phyloP scores from a whole-genome alignment of 1,140 invertebrate genomes.

The Orchestia grillus region DNA sequence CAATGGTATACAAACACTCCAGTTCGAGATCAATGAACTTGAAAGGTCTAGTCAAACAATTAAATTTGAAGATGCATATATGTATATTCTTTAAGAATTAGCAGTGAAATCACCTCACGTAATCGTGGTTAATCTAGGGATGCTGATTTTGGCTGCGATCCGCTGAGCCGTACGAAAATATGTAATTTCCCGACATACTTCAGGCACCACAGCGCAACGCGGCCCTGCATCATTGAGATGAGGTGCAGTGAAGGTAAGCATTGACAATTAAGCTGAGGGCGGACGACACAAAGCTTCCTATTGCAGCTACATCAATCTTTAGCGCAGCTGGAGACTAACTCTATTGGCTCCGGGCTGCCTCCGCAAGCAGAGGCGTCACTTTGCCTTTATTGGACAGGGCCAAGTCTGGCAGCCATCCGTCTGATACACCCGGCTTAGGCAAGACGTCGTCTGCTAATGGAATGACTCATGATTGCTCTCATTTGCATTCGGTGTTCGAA shows the following conservation, averaged over 20 bases:
- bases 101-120: background rate
- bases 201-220: background rate
- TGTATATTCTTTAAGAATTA: background rate
- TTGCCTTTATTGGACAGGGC: background rate
- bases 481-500: background rate
- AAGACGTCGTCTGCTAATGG: background rate
- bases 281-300: background rate
- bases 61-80: background rate
- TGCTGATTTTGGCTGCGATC: background rate
- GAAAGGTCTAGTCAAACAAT: background rate
- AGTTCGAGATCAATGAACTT: background rate
- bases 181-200: background rate
- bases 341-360: background rate
- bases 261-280: background rate
- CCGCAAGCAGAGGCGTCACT: background rate
- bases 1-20: background rate
- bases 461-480: background rate
- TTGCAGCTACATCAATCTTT: constrained; percentile 1
- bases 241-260: background rate
- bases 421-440: background rate
- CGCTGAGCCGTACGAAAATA: background rate
- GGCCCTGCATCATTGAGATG: background rate
- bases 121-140: background rate
- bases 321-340: background rate
- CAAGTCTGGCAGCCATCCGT: background rate